phyloP scores from a whole-genome alignment of 1,140 invertebrate genomes.

The Matsumurasca onukii region DNA sequence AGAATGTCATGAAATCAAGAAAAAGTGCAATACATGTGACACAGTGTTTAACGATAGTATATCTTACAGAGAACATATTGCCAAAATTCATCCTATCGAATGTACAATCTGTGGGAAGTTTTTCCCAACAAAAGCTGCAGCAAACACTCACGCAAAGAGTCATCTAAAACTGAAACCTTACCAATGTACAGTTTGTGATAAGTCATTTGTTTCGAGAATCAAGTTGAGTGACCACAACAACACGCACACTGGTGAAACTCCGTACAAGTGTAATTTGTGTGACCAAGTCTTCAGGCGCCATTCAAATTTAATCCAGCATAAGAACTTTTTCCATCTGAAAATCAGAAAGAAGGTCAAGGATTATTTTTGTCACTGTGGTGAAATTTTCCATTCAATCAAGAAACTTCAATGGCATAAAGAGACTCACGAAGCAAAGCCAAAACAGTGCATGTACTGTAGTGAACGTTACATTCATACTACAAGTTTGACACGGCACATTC shows the following conservation, averaged over 20 bases:
- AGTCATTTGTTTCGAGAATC: conserved; percentile 76
- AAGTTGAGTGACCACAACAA: conserved; percentile 78
- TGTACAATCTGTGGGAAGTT: conserved; percentile 77
- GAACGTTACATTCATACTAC: conserved; percentile 81
- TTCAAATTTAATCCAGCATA: conserved; percentile 83
- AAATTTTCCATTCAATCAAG: conserved; percentile 75
- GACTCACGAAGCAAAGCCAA: conserved; percentile 78
- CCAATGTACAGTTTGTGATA: conserved; percentile 75
- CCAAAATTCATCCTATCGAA: conserved; percentile 73
- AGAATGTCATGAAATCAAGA: conserved; percentile 31
- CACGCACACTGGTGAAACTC: conserved; percentile 77
- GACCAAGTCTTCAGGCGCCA: conserved; percentile 80
- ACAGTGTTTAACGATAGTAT: conserved; percentile 39
- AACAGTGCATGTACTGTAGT: conserved; percentile 78
- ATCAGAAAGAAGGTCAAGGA: conserved; percentile 69
- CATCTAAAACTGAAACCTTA: conserved; percentile 76
- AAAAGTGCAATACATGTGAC: conserved; percentile 41
- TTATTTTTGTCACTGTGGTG: conserved; percentile 78
- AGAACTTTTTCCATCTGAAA: conserved; percentile 66
- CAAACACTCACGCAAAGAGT: conserved; percentile 72
- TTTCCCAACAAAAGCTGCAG: conserved; percentile 51
- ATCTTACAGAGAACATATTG: conserved; percentile 41
- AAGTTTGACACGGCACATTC: conserved; percentile 79
- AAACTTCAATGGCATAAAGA: conserved; percentile 84
- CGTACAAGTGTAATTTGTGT: conserved; percentile 78